phyloP scores from a whole-genome alignment of 2,888 invertebrate species.

The Busseola fusca region DNA sequence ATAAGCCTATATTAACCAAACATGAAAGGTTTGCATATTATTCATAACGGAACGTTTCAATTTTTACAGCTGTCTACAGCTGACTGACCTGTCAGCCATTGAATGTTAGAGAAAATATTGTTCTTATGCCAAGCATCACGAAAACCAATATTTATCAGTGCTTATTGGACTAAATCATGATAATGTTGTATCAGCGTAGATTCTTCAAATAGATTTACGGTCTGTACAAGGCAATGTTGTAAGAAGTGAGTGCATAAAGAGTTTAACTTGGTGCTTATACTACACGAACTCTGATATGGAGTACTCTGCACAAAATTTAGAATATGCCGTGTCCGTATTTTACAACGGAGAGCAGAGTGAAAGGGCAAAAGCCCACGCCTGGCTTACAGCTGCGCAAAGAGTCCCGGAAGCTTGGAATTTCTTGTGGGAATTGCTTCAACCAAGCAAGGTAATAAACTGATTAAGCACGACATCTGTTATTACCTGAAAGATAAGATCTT shows the following conservation, averaged over 20 bases:
- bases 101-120: slow-evolving; percentile 38
- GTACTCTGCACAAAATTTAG: slow-evolving; percentile 90
- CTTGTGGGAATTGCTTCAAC: slow-evolving; percentile 96
- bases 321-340: slow-evolving; percentile 92
- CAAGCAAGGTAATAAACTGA: slow-evolving; percentile 91
- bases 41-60: slow-evolving; percentile 20
- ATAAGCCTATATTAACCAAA: neutral
- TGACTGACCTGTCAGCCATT: slow-evolving; percentile 54
- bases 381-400: slow-evolving; percentile 95
- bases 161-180: slow-evolving; percentile 6
- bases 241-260: slow-evolving; percentile 8
- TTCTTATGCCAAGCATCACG: neutral
- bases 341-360: slow-evolving; percentile 90
- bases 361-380: slow-evolving; percentile 94
- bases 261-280: slow-evolving; percentile 30
- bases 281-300: slow-evolving; percentile 82
- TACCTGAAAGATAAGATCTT: slow-evolving; percentile 26
- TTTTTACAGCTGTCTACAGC: slow-evolving; percentile 53
- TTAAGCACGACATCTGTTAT: slow-evolving; percentile 19
- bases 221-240: slow-evolving; percentile 34
- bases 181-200: slow-evolving; percentile 17
- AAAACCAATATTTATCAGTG: slow-evolving; percentile 12
- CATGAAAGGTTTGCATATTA: neutral
- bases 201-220: slow-evolving; percentile 22
- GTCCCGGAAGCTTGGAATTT: slow-evolving; percentile 97